Percentiles rank a stretch among this genome's conserved stretches.
Evolutionary conservation across 2,888 invertebrate genomes (phyloP).

Genomic region (Meteorus cinctellus): DNA sequence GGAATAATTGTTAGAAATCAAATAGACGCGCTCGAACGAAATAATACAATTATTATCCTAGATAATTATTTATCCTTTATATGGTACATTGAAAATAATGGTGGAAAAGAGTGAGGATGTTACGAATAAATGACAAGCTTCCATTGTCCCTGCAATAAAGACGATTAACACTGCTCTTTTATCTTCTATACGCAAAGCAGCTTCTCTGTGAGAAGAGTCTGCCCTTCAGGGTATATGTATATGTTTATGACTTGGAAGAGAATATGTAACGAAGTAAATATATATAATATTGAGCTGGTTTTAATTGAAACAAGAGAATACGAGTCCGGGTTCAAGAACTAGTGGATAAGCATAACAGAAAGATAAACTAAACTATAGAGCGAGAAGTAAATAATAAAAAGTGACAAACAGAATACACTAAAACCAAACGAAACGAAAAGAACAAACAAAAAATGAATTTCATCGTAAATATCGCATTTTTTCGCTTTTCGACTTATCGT

Average conservation of each 20-base stretch:
- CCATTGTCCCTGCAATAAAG: slow-evolving; percentile 9
- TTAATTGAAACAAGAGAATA: slow-evolving; percentile 28
- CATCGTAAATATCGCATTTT: slow-evolving; percentile 37
- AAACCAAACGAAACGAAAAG: background rate
- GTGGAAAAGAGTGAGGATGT: background rate
- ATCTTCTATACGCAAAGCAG: slow-evolving; percentile 27
- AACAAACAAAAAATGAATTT: background rate
- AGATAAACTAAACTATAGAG: background rate
- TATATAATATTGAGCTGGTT: slow-evolving; percentile 36
- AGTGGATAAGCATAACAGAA: background rate
- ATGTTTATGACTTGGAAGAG: slow-evolving; percentile 27
- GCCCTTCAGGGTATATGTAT: slow-evolving; percentile 17
- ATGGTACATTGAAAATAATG: background rate
- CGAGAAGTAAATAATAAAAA: background rate
- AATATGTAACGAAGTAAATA: slow-evolving; percentile 38
- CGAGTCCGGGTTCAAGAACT: background rate
- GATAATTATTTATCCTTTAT: background rate
- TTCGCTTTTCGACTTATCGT: slow-evolving; percentile 34
- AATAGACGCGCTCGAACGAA: background rate
- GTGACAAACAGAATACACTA: background rate
- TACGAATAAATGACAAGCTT: background rate
- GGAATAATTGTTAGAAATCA: background rate
- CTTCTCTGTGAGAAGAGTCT: background rate
- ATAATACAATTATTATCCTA: background rate
- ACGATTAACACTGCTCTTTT: slow-evolving; percentile 24